Evolutionary conservation across 2,113 vertebrate species (phyloP), one percentile per base, ranked within the genome.

Genomic region (Phocoena phocoena): DNA sequence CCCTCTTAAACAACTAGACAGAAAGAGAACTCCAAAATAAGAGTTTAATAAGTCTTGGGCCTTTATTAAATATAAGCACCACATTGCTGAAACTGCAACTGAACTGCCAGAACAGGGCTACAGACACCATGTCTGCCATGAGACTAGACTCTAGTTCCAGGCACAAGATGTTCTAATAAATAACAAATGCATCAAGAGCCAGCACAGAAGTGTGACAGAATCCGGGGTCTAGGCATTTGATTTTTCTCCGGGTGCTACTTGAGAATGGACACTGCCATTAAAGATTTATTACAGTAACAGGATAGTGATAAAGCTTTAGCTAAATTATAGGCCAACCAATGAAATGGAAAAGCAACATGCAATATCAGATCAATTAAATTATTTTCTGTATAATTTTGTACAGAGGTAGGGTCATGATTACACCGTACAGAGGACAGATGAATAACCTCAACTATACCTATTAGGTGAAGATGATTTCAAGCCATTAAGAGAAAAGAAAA

Each of bases 121-220:
- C 81, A 65, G 71, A 82, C 62, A 88, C 81, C 55, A 26, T 5
- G 47, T 53, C 67, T 95, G 85, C 95, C 60, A 65, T 47, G 6
- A 55, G 63, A 71, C 65, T 38, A 81, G 50, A 81, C 60, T 96
- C 68, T 50, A 85, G 93, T 44, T 98, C 73, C 96, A 95, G 81
- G 88, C 88, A 98, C 93, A 97, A 76, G 70, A 97, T 93, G 93
- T 96, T 87, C 93, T 83, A 82, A 85, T 41, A 94, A 92, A 94
- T 62, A 90, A 82, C 71, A 96, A 95, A 96, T 26, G 63, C 65
- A 36, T 26, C 28, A 8, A 68, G 84, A 50, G 88, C 81, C 96
- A 81, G 74, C 5, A 70, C 44, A 90, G 76, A 92, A 93, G 62
- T 23, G 55, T 53, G 96, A 90, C 1, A 90, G 80, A 92, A 94